Conservation (phyloP, 2,113 vertebrate species). For the Hucho hucho region DNA sequence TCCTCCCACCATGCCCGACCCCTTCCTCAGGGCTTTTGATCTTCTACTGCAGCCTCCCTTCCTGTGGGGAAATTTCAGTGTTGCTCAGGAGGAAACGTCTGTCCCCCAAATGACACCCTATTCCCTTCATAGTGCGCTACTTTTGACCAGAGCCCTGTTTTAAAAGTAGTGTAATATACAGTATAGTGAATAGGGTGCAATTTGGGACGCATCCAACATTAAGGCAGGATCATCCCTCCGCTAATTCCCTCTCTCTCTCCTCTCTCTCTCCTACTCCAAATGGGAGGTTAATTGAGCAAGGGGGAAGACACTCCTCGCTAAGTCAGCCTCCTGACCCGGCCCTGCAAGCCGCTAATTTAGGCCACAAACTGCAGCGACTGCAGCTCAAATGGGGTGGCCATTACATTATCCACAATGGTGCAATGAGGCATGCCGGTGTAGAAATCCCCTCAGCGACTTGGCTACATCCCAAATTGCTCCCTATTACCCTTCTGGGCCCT, state of each 20-base stretch:
- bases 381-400: constrained; percentile 40
- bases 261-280: constrained; percentile 47
- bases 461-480: too few relatives aligned
- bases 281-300: constrained; percentile 71
- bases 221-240: constrained; percentile 41
- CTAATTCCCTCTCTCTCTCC: constrained; percentile 43
- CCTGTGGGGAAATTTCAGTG: constrained; percentile 37
- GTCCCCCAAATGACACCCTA: too few relatives aligned
- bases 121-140: too few relatives aligned
- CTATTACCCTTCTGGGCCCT: too few relatives aligned
- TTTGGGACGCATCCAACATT: too few relatives aligned
- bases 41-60: constrained; percentile 20
- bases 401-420: constrained; percentile 41
- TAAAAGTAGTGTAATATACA: too few relatives aligned
- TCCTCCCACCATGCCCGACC: too few relatives aligned
- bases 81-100: constrained; percentile 41
- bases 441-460: too few relatives aligned
- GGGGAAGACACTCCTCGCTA: constrained; percentile 46
- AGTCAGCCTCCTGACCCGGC: constrained; percentile 48
- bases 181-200: too few relatives aligned
- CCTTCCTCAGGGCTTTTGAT: too few relatives aligned
- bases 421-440: constrained; percentile 21
- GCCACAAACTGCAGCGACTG: constrained; percentile 5
- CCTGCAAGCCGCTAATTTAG: constrained; percentile 27
- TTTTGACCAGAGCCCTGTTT: too few relatives aligned